Evolutionary conservation across 2,797 vertebrate genomes (phyloP).

Genomic region (Poeciliopsis gracilis): DNA sequence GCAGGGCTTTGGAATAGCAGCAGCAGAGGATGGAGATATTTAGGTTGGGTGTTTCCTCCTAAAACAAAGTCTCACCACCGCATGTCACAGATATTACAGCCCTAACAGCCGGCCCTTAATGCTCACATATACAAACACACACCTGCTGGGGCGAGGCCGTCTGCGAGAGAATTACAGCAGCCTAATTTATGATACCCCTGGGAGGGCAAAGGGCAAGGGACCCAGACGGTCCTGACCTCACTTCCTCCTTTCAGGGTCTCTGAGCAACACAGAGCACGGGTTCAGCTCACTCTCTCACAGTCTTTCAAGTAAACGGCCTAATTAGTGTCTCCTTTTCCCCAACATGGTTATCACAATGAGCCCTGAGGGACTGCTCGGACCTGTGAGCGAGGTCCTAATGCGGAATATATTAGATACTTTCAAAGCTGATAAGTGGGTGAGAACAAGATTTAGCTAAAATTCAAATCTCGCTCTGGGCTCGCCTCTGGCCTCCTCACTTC

Average conservation of each 20-base stretch:
- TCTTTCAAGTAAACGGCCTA: slow-evolving; percentile 43
- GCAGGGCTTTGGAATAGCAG: slow-evolving; percentile 51
- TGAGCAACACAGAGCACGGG: slow-evolving; percentile 45
- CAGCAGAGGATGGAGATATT: slow-evolving; percentile 79
- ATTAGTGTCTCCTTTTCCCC: slow-evolving; percentile 37
- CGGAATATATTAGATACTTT: slow-evolving; percentile 36
- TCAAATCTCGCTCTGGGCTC: slow-evolving; percentile 63
- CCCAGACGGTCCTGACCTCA: slow-evolving; percentile 78
- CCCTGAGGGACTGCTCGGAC: slow-evolving; percentile 22
- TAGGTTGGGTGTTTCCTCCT: slow-evolving; percentile 81
- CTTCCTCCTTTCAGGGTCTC: slow-evolving; percentile 76
- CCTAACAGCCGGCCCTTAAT: slow-evolving; percentile 74
- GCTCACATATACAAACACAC: slow-evolving; percentile 85
- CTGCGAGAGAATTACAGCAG: slow-evolving; percentile 80
- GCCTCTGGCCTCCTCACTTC: slow-evolving; percentile 79
- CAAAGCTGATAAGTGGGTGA: slow-evolving; percentile 36
- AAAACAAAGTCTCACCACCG: slow-evolving; percentile 78
- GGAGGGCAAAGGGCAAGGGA: slow-evolving; percentile 78
- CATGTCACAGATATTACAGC: slow-evolving; percentile 81
- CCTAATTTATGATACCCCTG: slow-evolving; percentile 83
- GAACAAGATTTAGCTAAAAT: slow-evolving; percentile 49
- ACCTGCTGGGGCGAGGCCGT: slow-evolving; percentile 83
- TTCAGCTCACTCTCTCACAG: slow-evolving; percentile 34
- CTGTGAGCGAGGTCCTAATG: neutral
- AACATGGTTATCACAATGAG: slow-evolving; percentile 45